Conservation (phyloP, 2,113 vertebrate species). For the Syngnathus floridae region DNA sequence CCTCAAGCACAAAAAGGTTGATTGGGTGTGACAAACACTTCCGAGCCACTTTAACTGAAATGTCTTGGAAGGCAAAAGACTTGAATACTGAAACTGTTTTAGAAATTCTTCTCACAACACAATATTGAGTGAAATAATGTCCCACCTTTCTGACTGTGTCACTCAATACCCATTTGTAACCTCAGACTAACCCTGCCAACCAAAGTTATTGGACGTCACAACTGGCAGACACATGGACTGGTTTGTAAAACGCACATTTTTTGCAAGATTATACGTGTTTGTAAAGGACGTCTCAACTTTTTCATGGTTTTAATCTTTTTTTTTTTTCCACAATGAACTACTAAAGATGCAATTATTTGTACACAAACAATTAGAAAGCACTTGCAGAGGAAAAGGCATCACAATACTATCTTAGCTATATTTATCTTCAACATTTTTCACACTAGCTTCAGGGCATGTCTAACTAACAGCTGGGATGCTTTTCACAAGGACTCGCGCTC, state of each 20-base stretch:
- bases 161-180: too few species aligned
- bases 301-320: too few species aligned
- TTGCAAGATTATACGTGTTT: too few species aligned
- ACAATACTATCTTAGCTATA: constrained; percentile 18
- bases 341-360: neutral
- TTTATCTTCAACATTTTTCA: constrained; percentile 40
- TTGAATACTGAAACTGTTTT: neutral
- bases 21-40: neutral
- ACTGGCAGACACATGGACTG: too few species aligned
- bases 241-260: too few species aligned
- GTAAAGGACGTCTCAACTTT: neutral
- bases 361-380: constrained; percentile 13
- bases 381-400: constrained; percentile 13
- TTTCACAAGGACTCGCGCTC: constrained; percentile 22
- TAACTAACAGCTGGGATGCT: constrained; percentile 30
- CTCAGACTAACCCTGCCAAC: too few species aligned
- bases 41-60: neutral
- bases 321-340: too few species aligned
- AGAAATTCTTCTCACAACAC: too few species aligned
- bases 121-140: too few species aligned
- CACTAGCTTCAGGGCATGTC: constrained; percentile 19
- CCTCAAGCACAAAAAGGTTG: neutral
- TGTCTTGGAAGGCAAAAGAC: neutral
- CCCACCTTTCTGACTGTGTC: too few species aligned
- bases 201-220: too few species aligned